Base-by-base conservation (phyloP, 2,888 invertebrate genomes). In the Drosophila mettleri region DNA sequence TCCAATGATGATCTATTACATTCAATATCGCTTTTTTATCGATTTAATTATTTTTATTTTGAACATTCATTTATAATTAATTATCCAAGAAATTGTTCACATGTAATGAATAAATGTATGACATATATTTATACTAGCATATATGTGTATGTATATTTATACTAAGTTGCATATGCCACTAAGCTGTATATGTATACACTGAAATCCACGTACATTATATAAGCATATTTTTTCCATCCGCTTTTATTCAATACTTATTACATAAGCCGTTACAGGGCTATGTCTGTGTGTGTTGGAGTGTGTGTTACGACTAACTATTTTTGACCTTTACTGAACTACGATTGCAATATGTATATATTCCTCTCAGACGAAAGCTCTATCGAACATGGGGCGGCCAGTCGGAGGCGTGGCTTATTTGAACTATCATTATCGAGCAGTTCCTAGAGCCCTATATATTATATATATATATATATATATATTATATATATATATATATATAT, bases 51-150 rank as follows among this genome's bases (percentile, higher is more conserved):
- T 75, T 68, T 87, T 67, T 49, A 62, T 61, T 82, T 74, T 71
- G 74, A 78, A 87, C 75, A 85, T 78, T 68, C 78, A 76, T 75
- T 68, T 74, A 69, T 64, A 67, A 77, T 79, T 86, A 77, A 77
- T 77, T 67, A 82, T 74, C 60, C 74, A 74, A 76, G 75, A 78
- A 67, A 14, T n/a, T 20, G 2, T 20, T 14, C 48, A 33, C 60
- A 64, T 48, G n/a, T n/a, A 38, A 29, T 46, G 46, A 29, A 16
- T 45, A 10, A 27, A 27, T 34, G 24, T 20, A 38, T 9, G 16
- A 29, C 61, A 41, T 24, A 29, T 20, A 22, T 27, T 9, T 14
- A 39, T 53, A 16, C n/a, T n/a, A n/a, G n/a, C 16, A 14, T 31
- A 18, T 43, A 36, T 43, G 9, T 18, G 9, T 31, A 31, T 55